Percentiles rank a stretch among this genome's conserved stretches.
These are phyloP conservation scores for Microcaecilia unicolor DNA, from an alignment of 2,797 vertebrate species.

Conservation along the genomic window DNA sequence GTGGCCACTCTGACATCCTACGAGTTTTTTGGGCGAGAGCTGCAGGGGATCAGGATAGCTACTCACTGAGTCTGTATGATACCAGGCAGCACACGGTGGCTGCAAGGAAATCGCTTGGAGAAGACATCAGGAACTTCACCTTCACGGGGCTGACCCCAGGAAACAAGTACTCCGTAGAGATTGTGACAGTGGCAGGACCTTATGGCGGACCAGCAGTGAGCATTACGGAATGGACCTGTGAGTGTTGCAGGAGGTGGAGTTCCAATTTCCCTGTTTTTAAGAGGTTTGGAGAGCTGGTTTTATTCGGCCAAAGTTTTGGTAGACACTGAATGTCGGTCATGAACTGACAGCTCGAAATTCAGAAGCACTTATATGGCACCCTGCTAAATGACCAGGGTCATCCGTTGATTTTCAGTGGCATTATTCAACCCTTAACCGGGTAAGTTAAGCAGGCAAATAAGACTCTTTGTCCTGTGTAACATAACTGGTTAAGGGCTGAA, in stretches of 20 bases:
- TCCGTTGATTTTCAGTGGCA: too few species aligned
- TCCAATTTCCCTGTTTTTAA: not conserved
- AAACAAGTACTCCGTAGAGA: conserved; percentile 35
- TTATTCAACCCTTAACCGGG: too few species aligned
- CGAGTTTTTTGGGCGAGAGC: conserved; percentile 15
- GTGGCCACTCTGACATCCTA: conserved; percentile 30
- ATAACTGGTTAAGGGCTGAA: too few species aligned
- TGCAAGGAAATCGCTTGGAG: conserved; percentile 17
- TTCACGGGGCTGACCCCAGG: conserved; percentile 36
- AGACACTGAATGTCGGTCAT: too few species aligned
- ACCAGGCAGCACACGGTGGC: conserved; percentile 12
- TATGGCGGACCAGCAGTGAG: conserved; percentile 1
- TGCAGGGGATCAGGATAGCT: conserved; percentile 16
- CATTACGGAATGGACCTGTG: conserved; percentile 39
- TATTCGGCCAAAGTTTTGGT: too few species aligned
- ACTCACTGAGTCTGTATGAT: conserved; percentile 38
- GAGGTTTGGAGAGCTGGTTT: too few species aligned
- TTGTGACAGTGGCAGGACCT: conserved; percentile 1
- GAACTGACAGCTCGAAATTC: too few species aligned
- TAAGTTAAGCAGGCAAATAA: too few species aligned
- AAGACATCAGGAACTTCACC: conserved; percentile 17
- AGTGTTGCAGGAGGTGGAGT: conserved; percentile 1
- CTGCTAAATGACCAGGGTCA: too few species aligned
- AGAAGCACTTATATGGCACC: too few species aligned
- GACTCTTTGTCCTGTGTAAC: too few species aligned